Evolutionary conservation across 1,140 invertebrate species (phyloP), one percentile per base, ranked within the genome.

Genomic region (Magallana gigas): DNA sequence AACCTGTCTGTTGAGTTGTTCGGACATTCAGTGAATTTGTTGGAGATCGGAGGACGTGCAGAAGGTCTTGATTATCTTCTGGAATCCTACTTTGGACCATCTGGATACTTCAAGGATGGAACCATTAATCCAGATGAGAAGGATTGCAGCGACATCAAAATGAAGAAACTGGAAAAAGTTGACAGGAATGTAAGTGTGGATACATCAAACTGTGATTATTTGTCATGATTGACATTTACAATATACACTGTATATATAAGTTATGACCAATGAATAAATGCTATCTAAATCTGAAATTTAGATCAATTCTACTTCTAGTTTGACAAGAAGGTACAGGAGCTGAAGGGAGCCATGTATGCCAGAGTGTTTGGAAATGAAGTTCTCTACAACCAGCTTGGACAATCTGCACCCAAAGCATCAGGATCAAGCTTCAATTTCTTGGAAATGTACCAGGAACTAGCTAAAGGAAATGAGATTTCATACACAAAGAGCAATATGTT

Each of bases 1-100:
- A 99, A 99, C 94, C 92, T 99, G 0, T 98, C 97, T 0, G 95
- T 97, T 1, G 97, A 98, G 92, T 85, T 98, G 1, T 99, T 99
- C 92, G 98, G 98, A 36, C 96, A 97, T 71, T 96, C 96, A 36
- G 96, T 98, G 90, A 99, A 99, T 93, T 95, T 98, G 36, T 94
- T 99, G 57, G 97, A 99, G 94, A 96, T 98, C 12, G 97, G 97
- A 83, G 96, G 96, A 2, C 96, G 98, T 88, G 96, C 97, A 93
- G 97, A 98, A 92, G 98, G 98, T 91, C 92, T 99, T 23, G 98
- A 99, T 90, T 95, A 96, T 80, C 92, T 98, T 0, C 92, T 98
- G 9, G 98, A 99, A 94, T 96, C 97, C 80, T 97, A 97, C 92
- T 96, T 99, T 60, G 98, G 93, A 81, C 90, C 92, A 29, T 90